phyloP scores from a whole-genome alignment of 2,797 vertebrate species.

The Tamandua tetradactyla region DNA sequence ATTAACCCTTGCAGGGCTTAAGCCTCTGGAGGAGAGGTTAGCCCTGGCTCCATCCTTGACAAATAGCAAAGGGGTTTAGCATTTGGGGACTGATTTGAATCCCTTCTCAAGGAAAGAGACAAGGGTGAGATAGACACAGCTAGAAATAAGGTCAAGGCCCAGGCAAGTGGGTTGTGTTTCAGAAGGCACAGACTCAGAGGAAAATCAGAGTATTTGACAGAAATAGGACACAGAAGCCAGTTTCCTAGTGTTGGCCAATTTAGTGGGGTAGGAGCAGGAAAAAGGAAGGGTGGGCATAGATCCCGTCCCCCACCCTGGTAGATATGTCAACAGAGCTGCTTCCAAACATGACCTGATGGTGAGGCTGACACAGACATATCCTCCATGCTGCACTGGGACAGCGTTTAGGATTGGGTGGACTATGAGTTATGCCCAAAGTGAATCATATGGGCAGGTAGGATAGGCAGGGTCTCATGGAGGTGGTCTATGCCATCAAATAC shows the following conservation, averaged over 20 bases:
- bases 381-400: not conserved
- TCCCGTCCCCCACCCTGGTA: not conserved
- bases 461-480: not conserved
- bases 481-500: not conserved
- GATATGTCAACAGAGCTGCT: too few species aligned
- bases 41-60: not conserved
- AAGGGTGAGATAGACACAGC: not conserved
- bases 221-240: not conserved
- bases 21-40: not conserved
- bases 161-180: not conserved
- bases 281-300: not conserved
- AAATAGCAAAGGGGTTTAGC: not conserved
- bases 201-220: not conserved
- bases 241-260: not conserved
- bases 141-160: not conserved
- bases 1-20: not conserved
- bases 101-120: not conserved
- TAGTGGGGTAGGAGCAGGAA: not conserved
- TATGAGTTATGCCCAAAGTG: not conserved
- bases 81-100: not conserved
- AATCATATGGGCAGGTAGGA: not conserved
- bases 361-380: not conserved
- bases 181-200: not conserved
- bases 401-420: not conserved
- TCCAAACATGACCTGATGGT: not conserved